Base-by-base conservation (phyloP, 2,888 invertebrate species). In the Coelinius sp. region DNA sequence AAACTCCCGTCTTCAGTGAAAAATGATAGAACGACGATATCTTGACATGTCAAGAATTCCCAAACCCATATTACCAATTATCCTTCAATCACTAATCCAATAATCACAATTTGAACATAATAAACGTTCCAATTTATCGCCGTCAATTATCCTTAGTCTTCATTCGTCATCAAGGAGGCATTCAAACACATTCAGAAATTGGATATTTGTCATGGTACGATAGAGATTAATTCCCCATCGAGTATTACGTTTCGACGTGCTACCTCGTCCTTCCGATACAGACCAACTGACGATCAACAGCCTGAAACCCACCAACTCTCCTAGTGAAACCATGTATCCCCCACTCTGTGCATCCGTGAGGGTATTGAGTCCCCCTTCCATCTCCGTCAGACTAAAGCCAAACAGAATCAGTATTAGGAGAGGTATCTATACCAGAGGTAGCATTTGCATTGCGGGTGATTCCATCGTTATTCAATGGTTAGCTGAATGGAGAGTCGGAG, bases 341-440 rank as follows among this genome's bases (percentile, higher is more conserved):
- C 31, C 31, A 3, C 20, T 49, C 49, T 24, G 53, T 14, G n/a
- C 12, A n/a, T 12, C 14, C n/a, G 53, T 53, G 53, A 27, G 24
- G 53, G 59, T 59, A 59, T 59, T 59, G 59, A 31, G 14, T 24
- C 22, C 10, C 24, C 12, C 52, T 24, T 25, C 25, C 25, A 14
- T 20, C 65, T 25, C 41, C 17, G 44, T 14, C 22, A 38, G 52
- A 22, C 70, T 62, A 35, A 70, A 73, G 73, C 78, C 80, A 79
- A 79, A 80, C 79, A 77, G 77, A 78, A 80, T 78, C 80, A 73
- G 75, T 77, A 81, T 81, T 78, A 77, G 77, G 64, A 78, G 66
- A 75, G 76, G n/a, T n/a, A 77, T 78, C 78, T 74, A 31, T 35
- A 70, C 68, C 73, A 73, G 70, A 56, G 35, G 74, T 17, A 71